Percentiles rank a stretch among this genome's conserved stretches.
Conservation (phyloP, 2,797 vertebrate species). For the Chaunax sp. region DNA sequence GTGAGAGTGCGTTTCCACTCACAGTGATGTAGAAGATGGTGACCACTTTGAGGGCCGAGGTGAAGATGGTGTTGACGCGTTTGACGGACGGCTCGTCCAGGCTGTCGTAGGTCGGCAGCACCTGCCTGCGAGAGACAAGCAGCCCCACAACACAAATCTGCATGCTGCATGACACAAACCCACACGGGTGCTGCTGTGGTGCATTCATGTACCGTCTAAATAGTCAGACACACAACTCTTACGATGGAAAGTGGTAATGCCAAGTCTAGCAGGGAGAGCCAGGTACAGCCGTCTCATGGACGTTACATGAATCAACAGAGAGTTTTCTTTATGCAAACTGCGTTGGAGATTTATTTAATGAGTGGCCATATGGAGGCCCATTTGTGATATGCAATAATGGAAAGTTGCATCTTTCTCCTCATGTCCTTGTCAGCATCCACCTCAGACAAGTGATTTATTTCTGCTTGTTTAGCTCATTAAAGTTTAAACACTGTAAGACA, state of each 20-base stretch:
- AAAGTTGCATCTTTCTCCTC: constrained; percentile 49
- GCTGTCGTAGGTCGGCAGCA: constrained; percentile 97
- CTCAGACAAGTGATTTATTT: constrained; percentile 21
- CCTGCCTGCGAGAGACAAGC: constrained; percentile 87
- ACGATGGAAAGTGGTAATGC: not conserved
- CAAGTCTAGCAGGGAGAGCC: not conserved
- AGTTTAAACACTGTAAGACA: constrained; percentile 19
- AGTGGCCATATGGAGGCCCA: constrained; percentile 53
- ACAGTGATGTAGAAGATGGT: constrained; percentile 97
- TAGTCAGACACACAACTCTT: constrained; percentile 5
- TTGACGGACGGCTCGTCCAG: constrained; percentile 98
- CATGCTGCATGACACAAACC: constrained; percentile 13
- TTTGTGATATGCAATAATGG: constrained; percentile 56
- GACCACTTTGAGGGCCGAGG: constrained; percentile 94
- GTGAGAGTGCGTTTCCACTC: constrained; percentile 70
- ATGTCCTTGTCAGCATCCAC: constrained; percentile 42
- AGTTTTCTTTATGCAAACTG: constrained; percentile 13
- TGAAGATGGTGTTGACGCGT: constrained; percentile 98
- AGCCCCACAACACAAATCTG: constrained; percentile 32
- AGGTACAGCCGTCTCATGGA: not conserved
- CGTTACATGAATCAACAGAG: not conserved
- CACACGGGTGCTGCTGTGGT: constrained; percentile 16
- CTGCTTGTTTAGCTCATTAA: constrained; percentile 33
- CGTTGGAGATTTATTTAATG: constrained; percentile 43
- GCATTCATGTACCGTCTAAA: constrained; percentile 47